phyloP scores from a whole-genome alignment of 2,113 vertebrate genomes.

The Butorides virescens region DNA sequence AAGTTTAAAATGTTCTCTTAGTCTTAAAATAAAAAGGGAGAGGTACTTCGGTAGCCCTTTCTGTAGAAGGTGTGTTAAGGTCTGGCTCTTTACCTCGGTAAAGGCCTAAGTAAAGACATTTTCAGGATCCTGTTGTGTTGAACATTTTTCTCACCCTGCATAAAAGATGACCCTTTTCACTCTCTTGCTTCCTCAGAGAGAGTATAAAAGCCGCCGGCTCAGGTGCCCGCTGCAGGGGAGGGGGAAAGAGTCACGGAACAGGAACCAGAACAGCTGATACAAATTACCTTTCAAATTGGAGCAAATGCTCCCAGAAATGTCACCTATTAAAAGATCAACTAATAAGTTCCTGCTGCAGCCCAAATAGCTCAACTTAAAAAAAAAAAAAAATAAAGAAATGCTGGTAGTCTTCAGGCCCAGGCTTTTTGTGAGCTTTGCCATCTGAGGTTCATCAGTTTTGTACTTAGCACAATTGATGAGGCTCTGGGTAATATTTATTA shows the following conservation, averaged over 20 bases:
- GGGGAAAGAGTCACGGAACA: constrained; percentile 4
- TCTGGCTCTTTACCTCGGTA: background rate
- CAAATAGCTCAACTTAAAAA: background rate
- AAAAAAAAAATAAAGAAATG: background rate
- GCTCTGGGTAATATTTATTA: background rate
- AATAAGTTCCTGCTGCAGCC: constrained; percentile 53
- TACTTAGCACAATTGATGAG: background rate
- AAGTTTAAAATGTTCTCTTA: background rate
- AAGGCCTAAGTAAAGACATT: background rate
- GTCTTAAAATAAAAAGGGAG: background rate
- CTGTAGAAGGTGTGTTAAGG: background rate
- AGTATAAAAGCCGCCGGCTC: background rate
- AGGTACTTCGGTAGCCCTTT: background rate
- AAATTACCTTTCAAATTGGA: constrained; percentile 57
- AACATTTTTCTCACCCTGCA: constrained; percentile 12
- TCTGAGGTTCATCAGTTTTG: background rate
- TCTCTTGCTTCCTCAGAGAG: background rate
- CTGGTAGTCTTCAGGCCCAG: background rate
- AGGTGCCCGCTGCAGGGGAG: constrained; percentile 38
- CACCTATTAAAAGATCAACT: constrained; percentile 61
- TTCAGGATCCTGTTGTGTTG: background rate
- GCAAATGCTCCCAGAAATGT: constrained; percentile 54
- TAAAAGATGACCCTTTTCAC: constrained; percentile 4
- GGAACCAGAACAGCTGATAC: constrained; percentile 42
- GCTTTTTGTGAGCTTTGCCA: background rate